Evolutionary conservation across 2,888 invertebrate genomes (phyloP).

Genomic region (Hypomecis atomaria): DNA sequence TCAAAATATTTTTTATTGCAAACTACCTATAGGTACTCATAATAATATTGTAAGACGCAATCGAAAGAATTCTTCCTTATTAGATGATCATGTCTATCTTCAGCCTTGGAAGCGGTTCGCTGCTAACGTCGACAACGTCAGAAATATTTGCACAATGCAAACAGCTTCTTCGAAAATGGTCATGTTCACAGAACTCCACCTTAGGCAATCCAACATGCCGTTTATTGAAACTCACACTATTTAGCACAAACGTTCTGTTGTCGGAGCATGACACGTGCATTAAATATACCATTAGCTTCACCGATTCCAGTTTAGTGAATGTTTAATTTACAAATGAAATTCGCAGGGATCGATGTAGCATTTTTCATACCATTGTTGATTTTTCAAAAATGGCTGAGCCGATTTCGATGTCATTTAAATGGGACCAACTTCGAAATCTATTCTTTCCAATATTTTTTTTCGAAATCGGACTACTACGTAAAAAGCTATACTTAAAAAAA

Average conservation of each 20-base stretch:
- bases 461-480: too few species aligned
- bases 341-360: too few species aligned
- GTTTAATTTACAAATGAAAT: too few species aligned
- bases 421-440: too few species aligned
- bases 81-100: slow-evolving; percentile 28
- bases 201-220: slow-evolving; percentile 35
- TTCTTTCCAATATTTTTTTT: too few species aligned
- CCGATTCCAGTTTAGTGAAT: neutral
- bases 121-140: slow-evolving; percentile 29
- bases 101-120: slow-evolving; percentile 18
- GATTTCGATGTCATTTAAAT: too few species aligned
- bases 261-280: slow-evolving; percentile 11
- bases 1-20: too few species aligned
- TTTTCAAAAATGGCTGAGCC: too few species aligned
- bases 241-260: slow-evolving; percentile 1
- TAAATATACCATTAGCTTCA: slow-evolving; percentile 2
- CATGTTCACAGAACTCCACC: slow-evolving; percentile 39
- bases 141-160: slow-evolving; percentile 33
- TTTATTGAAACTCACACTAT: slow-evolving; percentile 17
- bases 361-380: too few species aligned
- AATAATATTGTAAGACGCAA: too few species aligned
- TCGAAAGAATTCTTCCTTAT: slow-evolving; percentile 22
- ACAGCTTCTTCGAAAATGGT: slow-evolving; percentile 35
- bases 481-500: too few species aligned
- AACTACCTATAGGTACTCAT: too few species aligned